Evolutionary conservation across 2,797 vertebrate genomes (phyloP), one percentile per base, ranked within the genome.

Genomic region (Rhynchonycteris naso): DNA sequence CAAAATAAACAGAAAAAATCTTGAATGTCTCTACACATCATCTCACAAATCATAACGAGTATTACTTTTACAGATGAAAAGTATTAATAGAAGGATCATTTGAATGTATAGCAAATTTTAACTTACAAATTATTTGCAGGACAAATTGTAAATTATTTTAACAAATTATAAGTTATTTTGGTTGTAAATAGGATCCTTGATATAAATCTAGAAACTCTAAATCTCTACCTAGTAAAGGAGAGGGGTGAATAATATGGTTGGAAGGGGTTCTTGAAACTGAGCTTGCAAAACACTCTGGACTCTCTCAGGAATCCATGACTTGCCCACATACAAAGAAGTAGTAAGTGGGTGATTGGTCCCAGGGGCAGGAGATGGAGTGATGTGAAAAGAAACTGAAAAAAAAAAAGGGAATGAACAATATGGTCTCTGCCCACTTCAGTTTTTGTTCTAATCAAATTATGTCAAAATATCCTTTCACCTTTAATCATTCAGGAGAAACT

Each of bases 1-100:
- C 50, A 95, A 87, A 84, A 68, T 66, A 81, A 56, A 4, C 19
- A 87, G 28, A 66, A 76, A 94, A 59, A 68, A 68, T 83, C 35
- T 87, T 9, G 43, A 87, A 80, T 75, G 56, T 85, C 35, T 84
- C 11, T 58, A 71, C 28, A 59, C 0, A 84, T 72, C 33, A 72
- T 43, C 15, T 69, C 71, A 88, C 11, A 75, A 88, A 91, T 69
- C 9, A 9, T 54, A 78, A 22, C 50, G 80, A 84, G 12, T 58
- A 86, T 83, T 72, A 58, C 79, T 50, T 58, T 52, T 74, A 78
- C 11, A 90, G n/a, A 87, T 69, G 33, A 38, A 66, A 87, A 68
- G n/a, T 35, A 1, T n/a, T 59, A 83, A 35, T 5, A 86, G 43
- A 78, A 82, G 47, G 21, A 59, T 56, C n/a, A 79, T 35, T 74